Conservation (phyloP, 2,888 invertebrate species). For the Trissolcus japonicus region DNA sequence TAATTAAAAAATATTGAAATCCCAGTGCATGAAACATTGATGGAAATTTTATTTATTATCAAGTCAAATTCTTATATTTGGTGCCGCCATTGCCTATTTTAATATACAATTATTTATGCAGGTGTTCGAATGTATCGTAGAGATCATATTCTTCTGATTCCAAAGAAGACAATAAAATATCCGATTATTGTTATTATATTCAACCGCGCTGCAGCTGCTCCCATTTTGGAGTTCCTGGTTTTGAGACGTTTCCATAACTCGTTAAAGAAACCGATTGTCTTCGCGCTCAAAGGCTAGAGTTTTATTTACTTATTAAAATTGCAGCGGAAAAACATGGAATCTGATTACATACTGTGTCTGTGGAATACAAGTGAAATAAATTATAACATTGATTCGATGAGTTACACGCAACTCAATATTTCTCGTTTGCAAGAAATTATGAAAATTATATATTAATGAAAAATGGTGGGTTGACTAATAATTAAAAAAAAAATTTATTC, state of each 20-base stretch:
- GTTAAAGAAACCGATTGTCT: slow-evolving; percentile 37
- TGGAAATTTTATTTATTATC: too few relatives aligned
- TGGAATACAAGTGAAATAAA: slow-evolving; percentile 39
- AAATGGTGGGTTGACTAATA: not conserved
- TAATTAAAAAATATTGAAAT: too few relatives aligned
- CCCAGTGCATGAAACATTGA: too few relatives aligned
- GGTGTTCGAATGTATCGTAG: slow-evolving; percentile 6
- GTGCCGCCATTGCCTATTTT: too few relatives aligned
- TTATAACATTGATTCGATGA: slow-evolving; percentile 37
- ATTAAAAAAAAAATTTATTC: not conserved
- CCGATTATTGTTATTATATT: slow-evolving; percentile 25
- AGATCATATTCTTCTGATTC: slow-evolving; percentile 30
- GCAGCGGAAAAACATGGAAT: slow-evolving; percentile 33
- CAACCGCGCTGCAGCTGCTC: slow-evolving; percentile 28
- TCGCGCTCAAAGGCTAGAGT: slow-evolving; percentile 26
- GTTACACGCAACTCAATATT: slow-evolving; percentile 19
- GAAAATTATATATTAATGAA: not conserved
- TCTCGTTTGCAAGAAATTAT: too few relatives aligned
- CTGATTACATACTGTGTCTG: slow-evolving; percentile 40
- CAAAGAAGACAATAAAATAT: slow-evolving; percentile 42
- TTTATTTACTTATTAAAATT: slow-evolving; percentile 37
- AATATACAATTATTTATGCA: slow-evolving; percentile 21
- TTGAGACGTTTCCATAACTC: slow-evolving; percentile 19
- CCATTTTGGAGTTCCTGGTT: slow-evolving; percentile 33
- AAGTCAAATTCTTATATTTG: not conserved